Evolutionary conservation across 2,888 invertebrate genomes (phyloP), one percentile per base, ranked within the genome.

Genomic region (Orthosia gothica): DNA sequence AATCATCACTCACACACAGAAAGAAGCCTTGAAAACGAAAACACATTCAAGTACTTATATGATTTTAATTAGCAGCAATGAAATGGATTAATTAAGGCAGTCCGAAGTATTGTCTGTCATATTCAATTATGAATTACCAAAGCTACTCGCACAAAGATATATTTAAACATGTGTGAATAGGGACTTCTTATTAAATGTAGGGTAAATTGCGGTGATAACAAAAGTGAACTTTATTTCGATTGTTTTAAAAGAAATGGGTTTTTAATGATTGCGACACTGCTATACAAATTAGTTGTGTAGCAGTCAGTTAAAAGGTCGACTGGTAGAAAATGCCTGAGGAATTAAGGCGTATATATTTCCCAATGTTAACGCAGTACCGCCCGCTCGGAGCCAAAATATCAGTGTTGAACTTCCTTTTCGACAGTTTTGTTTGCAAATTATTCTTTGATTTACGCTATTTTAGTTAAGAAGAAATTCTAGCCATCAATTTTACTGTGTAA

Each of bases 11-110:
- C 23, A 57, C 40, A 12, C 13, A n/a, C 40, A 40, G 9, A 54
- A 52, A 7, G 47, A 78, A 66, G 55, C 26, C 67, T 18, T n/a
- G 73, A 49, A 79, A 67, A 58, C 57, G 55, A 26, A 65, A 47
- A 65, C 23, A 61, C 32, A 68, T 78, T 45, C 15, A 40, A 45
- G 12, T 59, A 20, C 59, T 66, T 50, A 67, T 64, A 55, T 55
- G 26, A 50, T 59, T 68, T 75, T 75, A 75, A 79, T 81, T 81
- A 66, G 26, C 70, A 62, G 58, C 62, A 81, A 75, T 63, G 57
- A 67, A 70, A 57, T 75, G 61, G 69, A 79, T 71, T 82, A 70
- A 82, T 76, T 76, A 82, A 76, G 55, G 61, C 32, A 59, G 67
- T 62, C 65, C 57, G 54, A 67, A 66, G 32, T 74, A 78, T 73